Evolutionary conservation across 1,140 invertebrate genomes (phyloP).

Genomic region (Yoshiicerus persimilis): DNA sequence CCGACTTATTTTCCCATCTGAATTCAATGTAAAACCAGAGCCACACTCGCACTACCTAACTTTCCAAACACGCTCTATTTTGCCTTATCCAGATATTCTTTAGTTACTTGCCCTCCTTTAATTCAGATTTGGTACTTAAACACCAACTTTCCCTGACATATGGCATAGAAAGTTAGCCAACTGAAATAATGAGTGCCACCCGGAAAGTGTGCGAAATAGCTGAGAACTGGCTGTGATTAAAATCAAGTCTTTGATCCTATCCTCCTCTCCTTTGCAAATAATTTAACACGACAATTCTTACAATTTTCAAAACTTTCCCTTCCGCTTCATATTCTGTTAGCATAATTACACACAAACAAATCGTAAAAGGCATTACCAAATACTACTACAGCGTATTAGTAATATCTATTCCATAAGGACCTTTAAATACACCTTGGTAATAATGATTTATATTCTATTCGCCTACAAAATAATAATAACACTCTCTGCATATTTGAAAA

Average conservation of each 20-base stretch:
- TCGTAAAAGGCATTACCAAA: not conserved
- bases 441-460: no score
- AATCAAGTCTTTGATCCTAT: not conserved
- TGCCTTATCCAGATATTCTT: not conserved
- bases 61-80: not conserved
- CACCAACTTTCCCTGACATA: not conserved
- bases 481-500: no score
- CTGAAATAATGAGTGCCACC: conserved; percentile 18
- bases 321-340: not conserved
- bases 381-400: no score
- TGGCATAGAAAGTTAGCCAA: not conserved
- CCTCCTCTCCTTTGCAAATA: not conserved
- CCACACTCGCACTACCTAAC: not conserved
- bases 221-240: not conserved
- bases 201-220: conserved; percentile 1
- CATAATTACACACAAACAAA: not conserved
- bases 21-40: not conserved
- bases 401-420: no score
- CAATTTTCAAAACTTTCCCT: not conserved
- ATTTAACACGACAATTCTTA: not conserved
- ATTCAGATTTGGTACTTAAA: conserved; percentile 15
- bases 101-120: not conserved
- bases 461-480: no score
- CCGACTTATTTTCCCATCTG: not conserved
- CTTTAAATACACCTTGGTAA: no score